A percentile compares a stretch with the other conserved stretches of the same genome.
Conservation (phyloP, 2,888 invertebrate genomes). For the Oligia latruncula region DNA sequence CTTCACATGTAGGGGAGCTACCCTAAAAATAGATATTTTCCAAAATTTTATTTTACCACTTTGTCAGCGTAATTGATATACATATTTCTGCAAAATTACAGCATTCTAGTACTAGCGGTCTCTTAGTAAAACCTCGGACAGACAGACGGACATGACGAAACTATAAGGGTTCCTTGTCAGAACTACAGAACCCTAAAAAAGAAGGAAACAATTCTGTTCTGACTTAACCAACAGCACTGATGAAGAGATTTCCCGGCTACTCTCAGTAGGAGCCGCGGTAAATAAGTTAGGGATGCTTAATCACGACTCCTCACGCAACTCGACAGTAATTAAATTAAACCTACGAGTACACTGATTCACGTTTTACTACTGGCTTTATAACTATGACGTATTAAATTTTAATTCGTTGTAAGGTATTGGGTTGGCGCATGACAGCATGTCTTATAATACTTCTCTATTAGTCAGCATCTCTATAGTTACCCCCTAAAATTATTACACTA, state of each 20-base stretch:
- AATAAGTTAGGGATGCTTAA: conserved; percentile 48
- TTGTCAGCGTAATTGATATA: too few species aligned
- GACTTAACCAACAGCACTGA: conserved; percentile 19
- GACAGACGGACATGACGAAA: too few species aligned
- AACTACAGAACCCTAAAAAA: background rate
- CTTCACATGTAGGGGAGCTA: too few species aligned
- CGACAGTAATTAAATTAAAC: conserved; percentile 43
- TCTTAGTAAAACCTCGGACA: too few species aligned
- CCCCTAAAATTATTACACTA: too few species aligned
- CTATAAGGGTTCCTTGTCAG: too few species aligned
- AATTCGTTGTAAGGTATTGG: background rate
- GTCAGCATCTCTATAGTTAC: background rate
- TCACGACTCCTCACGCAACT: conserved; percentile 53
- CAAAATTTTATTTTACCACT: too few species aligned
- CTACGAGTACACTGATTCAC: conserved; percentile 21
- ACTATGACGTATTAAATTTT: background rate
- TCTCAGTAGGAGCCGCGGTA: conserved; percentile 27
- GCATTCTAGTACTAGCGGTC: too few species aligned
- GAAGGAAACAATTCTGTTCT: conserved; percentile 12
- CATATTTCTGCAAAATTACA: too few species aligned
- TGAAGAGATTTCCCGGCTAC: conserved; percentile 30
- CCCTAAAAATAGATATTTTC: too few species aligned
- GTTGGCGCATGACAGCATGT: background rate
- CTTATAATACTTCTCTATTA: background rate
- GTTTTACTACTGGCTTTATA: conserved; percentile 6